These are phyloP conservation scores for Macrostomum cliftonense DNA, from an alignment of 2,888 invertebrate genomes.

Conservation along the genomic window DNA sequence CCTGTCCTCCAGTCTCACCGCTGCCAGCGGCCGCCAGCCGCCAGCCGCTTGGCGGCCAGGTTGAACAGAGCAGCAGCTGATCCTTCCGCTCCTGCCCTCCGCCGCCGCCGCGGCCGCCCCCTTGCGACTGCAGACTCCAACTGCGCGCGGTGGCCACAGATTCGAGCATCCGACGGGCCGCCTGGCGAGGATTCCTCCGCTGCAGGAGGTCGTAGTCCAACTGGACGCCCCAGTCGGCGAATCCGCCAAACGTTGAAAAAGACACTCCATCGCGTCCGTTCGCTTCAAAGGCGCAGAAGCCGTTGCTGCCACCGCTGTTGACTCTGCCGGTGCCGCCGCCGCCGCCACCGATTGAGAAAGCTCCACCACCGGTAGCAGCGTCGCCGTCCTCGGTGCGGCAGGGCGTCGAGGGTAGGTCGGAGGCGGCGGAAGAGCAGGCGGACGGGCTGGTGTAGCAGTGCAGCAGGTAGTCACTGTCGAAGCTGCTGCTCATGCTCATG, in stretches of 20 bases:
- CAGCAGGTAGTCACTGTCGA: neutral
- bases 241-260: no score
- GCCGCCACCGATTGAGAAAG: neutral
- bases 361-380: neutral
- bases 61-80: constrained; percentile 8
- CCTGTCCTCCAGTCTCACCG: no score
- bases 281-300: no score
- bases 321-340: neutral
- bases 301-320: neutral
- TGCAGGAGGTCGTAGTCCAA: constrained; percentile 9
- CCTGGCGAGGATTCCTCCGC: constrained; percentile 8
- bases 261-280: no score
- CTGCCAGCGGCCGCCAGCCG: constrained; percentile 9
- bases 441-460: neutral
- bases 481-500: neutral
- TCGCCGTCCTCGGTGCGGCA: neutral
- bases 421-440: neutral
- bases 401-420: neutral
- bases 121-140: no score
- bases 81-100: no score
- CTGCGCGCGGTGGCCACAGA: neutral
- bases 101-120: no score
- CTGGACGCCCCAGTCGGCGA: constrained; percentile 3
- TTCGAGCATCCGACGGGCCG: constrained; percentile 2
- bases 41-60: constrained; percentile 15